A percentile compares a stretch with the other conserved stretches of the same genome.
These are phyloP conservation scores for Damaliscus lunatus DNA, from an alignment of 2,113 vertebrate genomes.

Conservation along the genomic window DNA sequence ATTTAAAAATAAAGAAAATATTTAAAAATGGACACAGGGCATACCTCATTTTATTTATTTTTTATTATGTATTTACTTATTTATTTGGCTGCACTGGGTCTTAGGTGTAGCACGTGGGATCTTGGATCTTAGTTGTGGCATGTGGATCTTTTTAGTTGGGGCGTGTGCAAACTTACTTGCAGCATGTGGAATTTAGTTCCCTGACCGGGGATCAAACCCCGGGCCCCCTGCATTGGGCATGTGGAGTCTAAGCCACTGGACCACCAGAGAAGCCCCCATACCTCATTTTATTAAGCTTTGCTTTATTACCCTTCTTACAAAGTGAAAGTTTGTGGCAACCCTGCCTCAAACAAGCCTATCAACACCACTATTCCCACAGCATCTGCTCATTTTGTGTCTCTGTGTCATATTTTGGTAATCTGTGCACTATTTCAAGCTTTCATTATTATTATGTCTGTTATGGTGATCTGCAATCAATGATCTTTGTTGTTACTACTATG, in stretches of 20 bases:
- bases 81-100: background rate
- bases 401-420: background rate
- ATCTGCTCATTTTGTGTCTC: background rate
- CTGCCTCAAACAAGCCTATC: background rate
- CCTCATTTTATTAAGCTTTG: background rate
- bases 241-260: background rate
- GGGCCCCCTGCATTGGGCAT: background rate
- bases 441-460: background rate
- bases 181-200: background rate
- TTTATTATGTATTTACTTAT: background rate
- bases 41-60: background rate
- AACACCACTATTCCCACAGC: background rate
- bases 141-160: background rate
- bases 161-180: background rate
- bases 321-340: background rate
- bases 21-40: background rate
- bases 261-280: background rate
- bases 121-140: background rate
- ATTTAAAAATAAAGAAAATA: background rate
- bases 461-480: background rate
- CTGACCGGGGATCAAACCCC: rapidly evolving
- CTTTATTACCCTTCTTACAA: background rate
- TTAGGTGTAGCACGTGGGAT: background rate
- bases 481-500: too few species aligned
- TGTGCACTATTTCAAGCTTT: background rate